Percentiles rank a stretch among this genome's conserved stretches.
These are phyloP conservation scores for Tychaedon coryphoeus DNA, from an alignment of 2,113 vertebrate species.

Conservation along the genomic window DNA sequence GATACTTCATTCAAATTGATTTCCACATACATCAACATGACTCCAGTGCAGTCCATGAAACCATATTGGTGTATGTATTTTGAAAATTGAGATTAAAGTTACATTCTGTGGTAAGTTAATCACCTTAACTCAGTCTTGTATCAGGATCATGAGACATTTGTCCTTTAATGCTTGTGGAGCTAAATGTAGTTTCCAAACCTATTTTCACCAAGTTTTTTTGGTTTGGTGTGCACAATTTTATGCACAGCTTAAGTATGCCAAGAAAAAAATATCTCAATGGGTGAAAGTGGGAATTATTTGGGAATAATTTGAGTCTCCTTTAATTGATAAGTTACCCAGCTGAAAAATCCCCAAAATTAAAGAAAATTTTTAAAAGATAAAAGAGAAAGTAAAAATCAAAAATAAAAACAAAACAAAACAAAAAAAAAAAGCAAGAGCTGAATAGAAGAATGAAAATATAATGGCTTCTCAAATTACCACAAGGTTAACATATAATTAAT, in stretches of 20 bases:
- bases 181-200: not conserved
- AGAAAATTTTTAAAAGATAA: too few relatives aligned
- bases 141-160: not conserved
- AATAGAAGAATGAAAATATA: slow-evolving; percentile 8
- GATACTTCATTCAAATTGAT: not conserved
- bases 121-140: not conserved
- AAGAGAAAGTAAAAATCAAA: not conserved
- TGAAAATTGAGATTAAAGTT: not conserved
- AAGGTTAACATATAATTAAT: slow-evolving; percentile 55
- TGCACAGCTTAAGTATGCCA: not conserved
- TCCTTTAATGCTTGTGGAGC: not conserved
- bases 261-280: not conserved
- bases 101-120: not conserved
- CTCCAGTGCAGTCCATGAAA: not conserved
- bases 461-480: slow-evolving; percentile 31
- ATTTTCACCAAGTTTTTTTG: not conserved
- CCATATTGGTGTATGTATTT: not conserved
- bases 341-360: slow-evolving; percentile 1
- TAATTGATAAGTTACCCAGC: not conserved
- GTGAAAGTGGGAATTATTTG: not conserved
- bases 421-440: not conserved
- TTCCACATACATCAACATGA: fast-evolving
- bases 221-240: not conserved
- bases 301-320: not conserved
- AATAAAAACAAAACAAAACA: too few relatives aligned